phyloP scores from a whole-genome alignment of 2,113 vertebrate genomes.

The Triplophysa tibetana region DNA sequence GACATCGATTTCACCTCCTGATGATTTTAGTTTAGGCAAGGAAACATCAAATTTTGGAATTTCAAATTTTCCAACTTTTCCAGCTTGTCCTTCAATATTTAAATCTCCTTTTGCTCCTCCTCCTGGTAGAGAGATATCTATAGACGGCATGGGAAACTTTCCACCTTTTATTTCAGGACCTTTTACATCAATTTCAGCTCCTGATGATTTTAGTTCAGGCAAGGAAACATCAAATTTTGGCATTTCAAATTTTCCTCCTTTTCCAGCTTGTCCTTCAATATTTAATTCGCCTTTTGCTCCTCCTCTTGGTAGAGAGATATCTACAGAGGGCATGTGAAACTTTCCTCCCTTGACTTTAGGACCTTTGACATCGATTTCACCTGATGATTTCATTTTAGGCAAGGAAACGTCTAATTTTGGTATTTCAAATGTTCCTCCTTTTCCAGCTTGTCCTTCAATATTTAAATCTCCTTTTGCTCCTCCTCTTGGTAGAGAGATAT shows the following conservation, averaged over 20 bases:
- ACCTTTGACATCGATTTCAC: conserved; percentile 15
- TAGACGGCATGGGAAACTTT: conserved; percentile 42
- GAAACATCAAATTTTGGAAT: conserved; percentile 35
- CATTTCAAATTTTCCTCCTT: conserved; percentile 57
- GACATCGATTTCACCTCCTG: conserved; percentile 4
- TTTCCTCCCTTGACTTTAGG: conserved; percentile 48
- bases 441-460: conserved; percentile 24
- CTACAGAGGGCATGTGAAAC: conserved; percentile 62
- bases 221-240: conserved; percentile 57
- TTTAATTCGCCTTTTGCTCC: conserved; percentile 27
- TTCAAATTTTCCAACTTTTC: conserved; percentile 51
- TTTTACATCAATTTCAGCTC: conserved; percentile 2
- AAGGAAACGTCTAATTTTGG: conserved; percentile 44
- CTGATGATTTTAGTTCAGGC: conserved; percentile 48
- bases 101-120: conserved; percentile 18
- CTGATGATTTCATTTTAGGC: conserved; percentile 33
- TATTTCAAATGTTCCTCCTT: conserved; percentile 32
- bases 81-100: conserved; percentile 18
- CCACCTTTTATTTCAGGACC: conserved; percentile 30
- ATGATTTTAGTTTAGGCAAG: conserved; percentile 14
- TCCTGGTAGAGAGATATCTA: conserved; percentile 52
- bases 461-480: background rate
- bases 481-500: conserved; percentile 22
- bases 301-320: conserved; percentile 64
- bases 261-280: background rate